These are phyloP conservation scores for Eledona agricola DNA, from an alignment of 2,888 invertebrate genomes.

Conservation along the genomic window DNA sequence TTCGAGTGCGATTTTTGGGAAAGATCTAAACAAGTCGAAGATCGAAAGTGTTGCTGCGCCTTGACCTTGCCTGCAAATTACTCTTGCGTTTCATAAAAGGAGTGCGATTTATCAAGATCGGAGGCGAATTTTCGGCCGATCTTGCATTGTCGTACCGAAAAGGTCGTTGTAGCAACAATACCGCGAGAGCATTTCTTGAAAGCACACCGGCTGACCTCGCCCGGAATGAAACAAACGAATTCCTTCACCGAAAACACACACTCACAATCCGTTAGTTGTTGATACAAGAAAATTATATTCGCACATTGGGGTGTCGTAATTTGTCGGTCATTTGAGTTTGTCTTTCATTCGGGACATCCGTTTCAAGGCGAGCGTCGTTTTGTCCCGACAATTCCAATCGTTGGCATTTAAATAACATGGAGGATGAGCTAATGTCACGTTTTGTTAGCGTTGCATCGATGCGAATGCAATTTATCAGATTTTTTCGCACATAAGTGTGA, in stretches of 20 bases:
- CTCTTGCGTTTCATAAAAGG: conserved; percentile 14
- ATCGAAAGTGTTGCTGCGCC: too few relatives aligned
- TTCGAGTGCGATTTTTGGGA: too few relatives aligned
- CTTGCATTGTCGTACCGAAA: conserved; percentile 9
- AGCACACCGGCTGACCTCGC: conserved; percentile 17
- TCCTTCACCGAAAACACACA: conserved; percentile 10
- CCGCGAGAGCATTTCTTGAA: conserved; percentile 22
- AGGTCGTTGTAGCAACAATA: conserved; percentile 24
- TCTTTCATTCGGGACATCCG: too few relatives aligned
- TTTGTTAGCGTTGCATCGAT: too few relatives aligned
- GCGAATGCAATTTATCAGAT: too few relatives aligned
- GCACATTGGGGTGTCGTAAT: conserved; percentile 16
- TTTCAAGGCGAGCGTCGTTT: too few relatives aligned
- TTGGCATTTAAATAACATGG: too few relatives aligned
- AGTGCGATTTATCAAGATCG: conserved; percentile 19
- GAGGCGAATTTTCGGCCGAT: conserved; percentile 7
- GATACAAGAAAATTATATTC: conserved; percentile 15
- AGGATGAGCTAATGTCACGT: too few relatives aligned
- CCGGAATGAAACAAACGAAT: conserved; percentile 15
- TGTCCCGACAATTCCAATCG: too few relatives aligned
- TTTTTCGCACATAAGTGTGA: too few relatives aligned
- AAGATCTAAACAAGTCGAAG: too few relatives aligned
- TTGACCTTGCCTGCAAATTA: conserved; percentile 11
- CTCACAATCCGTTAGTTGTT: conserved; percentile 15
- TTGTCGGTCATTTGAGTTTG: too few relatives aligned